phyloP scores from a whole-genome alignment of 2,888 invertebrate genomes.

The Tribolium freemani region DNA sequence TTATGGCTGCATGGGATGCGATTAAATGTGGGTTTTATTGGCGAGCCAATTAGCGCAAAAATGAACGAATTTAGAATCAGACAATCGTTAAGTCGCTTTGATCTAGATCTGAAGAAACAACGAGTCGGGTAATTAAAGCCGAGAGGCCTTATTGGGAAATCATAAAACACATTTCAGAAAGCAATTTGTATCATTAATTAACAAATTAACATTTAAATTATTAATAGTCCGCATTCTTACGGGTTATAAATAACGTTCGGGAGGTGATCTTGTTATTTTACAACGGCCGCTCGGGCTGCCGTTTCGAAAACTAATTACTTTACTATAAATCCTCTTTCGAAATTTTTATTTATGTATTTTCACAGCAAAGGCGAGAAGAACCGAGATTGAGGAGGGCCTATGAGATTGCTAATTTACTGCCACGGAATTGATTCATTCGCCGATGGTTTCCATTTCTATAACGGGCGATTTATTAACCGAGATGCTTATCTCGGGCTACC shows the following conservation, averaged over 20 bases:
- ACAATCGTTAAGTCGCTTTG: conserved; percentile 49
- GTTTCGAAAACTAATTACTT: conserved; percentile 56
- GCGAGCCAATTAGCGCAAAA: conserved; percentile 51
- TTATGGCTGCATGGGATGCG: too few species aligned
- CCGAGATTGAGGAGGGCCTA: neutral
- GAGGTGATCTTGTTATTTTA: conserved; percentile 58
- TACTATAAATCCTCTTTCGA: conserved; percentile 52
- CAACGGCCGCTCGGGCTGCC: conserved; percentile 45
- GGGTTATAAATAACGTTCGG: conserved; percentile 62
- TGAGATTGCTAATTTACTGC: neutral
- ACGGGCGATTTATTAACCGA: neutral
- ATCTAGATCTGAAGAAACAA: conserved; percentile 57
- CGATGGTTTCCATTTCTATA: neutral
- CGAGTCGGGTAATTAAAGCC: conserved; percentile 43
- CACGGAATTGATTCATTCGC: neutral
- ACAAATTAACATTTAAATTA: conserved; percentile 71
- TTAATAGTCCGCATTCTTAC: conserved; percentile 66
- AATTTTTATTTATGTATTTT: conserved; percentile 46
- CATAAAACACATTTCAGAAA: conserved; percentile 67
- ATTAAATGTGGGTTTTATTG: neutral
- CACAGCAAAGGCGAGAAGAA: conserved; percentile 7
- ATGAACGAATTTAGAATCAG: conserved; percentile 60
- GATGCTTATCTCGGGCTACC: too few species aligned
- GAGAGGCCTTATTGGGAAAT: conserved; percentile 58
- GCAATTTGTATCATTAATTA: conserved; percentile 71